These are phyloP conservation scores for Trialeurodes vaporariorum DNA, from an alignment of 1,140 invertebrate species.

Conservation along the genomic window DNA sequence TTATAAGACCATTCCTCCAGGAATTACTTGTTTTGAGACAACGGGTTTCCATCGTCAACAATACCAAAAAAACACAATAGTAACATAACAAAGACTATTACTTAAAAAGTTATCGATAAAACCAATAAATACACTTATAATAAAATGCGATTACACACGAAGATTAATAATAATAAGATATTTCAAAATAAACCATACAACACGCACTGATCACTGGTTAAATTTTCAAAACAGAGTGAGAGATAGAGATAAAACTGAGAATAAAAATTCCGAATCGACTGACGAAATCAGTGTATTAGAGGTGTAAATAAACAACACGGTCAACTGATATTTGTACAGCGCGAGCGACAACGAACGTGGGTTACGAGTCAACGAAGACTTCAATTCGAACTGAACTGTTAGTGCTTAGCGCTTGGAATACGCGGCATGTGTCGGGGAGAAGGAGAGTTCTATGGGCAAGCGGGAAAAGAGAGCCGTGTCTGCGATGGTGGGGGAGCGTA, in stretches of 20 bases:
- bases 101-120: too few species aligned
- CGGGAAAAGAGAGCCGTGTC: background rate
- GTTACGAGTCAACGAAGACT: background rate
- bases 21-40: background rate
- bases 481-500: background rate
- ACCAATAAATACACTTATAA: too few species aligned
- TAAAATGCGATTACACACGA: too few species aligned
- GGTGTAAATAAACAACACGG: background rate
- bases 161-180: too few species aligned
- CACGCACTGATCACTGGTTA: too few species aligned
- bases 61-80: too few species aligned
- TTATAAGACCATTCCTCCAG: background rate
- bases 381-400: background rate
- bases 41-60: background rate
- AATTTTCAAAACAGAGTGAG: too few species aligned
- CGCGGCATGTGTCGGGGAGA: background rate
- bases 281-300: too few species aligned
- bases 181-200: too few species aligned
- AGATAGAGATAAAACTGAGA: too few species aligned
- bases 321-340: background rate
- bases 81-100: too few species aligned
- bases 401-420: background rate
- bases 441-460: background rate
- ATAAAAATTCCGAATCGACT: too few species aligned
- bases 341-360: background rate